These are phyloP conservation scores for Papilio protenor DNA, from an alignment of 2,888 invertebrate genomes.

Conservation along the genomic window DNA sequence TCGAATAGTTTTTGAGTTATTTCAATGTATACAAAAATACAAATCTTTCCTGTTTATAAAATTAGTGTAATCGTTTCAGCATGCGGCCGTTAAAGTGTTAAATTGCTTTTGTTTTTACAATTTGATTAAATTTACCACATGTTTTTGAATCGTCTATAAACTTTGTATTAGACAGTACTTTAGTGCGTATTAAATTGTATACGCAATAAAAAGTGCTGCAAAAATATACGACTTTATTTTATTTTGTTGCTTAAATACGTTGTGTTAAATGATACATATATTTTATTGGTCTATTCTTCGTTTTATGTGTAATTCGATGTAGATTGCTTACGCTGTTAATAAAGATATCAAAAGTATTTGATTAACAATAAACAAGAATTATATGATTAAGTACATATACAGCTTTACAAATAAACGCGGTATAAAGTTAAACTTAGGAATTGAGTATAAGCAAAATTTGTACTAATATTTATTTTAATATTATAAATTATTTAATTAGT, in stretches of 20 bases:
- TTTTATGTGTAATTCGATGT: neutral
- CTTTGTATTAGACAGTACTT: constrained; percentile 23
- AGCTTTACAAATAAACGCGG: too few species aligned
- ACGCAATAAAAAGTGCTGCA: constrained; percentile 11
- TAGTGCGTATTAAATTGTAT: constrained; percentile 13
- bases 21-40: too few species aligned
- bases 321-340: neutral
- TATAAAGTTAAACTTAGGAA: too few species aligned
- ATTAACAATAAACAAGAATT: neutral
- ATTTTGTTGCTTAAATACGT: constrained; percentile 6
- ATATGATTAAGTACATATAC: neutral
- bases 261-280: constrained; percentile 5
- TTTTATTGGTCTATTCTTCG: constrained; percentile 3
- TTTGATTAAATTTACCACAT: constrained; percentile 20
- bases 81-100: constrained; percentile 38
- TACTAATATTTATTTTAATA: too few species aligned
- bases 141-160: constrained; percentile 29
- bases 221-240: neutral
- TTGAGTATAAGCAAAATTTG: too few species aligned
- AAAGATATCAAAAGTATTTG: neutral
- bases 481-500: too few species aligned
- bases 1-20: too few species aligned
- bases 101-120: constrained; percentile 25
- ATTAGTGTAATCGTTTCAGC: constrained; percentile 40
- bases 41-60: too few species aligned